These are phyloP conservation scores for Sitta carolinensis DNA, from an alignment of 2,797 vertebrate species.

Conservation along the genomic window DNA sequence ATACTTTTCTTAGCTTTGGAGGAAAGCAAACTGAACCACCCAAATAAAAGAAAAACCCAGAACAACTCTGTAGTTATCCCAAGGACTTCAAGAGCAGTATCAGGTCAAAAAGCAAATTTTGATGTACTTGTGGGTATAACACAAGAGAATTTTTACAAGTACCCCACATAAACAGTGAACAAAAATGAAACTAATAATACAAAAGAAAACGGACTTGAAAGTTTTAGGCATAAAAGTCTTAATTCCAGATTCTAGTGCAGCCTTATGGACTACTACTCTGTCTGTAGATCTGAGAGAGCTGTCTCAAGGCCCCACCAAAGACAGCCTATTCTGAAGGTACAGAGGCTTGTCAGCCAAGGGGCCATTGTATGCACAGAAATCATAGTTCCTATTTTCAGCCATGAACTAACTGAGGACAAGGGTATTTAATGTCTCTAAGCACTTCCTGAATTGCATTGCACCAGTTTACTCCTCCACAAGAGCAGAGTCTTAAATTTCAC, in stretches of 20 bases:
- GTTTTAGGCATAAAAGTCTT: neutral
- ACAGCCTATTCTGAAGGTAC: neutral
- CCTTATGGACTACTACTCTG: neutral
- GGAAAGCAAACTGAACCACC: neutral
- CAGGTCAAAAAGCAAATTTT: neutral
- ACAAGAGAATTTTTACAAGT: neutral
- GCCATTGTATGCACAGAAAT: neutral
- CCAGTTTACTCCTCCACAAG: neutral
- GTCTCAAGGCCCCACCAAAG: neutral
- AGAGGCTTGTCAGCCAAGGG: neutral
- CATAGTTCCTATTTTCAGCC: neutral
- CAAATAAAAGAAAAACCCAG: neutral
- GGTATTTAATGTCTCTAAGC: neutral
- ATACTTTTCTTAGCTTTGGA: neutral
- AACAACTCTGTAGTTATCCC: neutral
- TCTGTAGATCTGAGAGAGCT: neutral
- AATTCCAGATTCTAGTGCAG: neutral
- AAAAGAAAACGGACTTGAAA: neutral
- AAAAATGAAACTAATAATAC: neutral
- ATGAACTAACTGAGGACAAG: neutral
- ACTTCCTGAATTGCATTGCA: neutral
- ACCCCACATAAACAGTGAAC: accelerated
- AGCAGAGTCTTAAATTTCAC: neutral
- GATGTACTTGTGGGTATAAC: neutral
- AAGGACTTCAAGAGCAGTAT: neutral